Percentiles rank a stretch among this genome's conserved stretches.
These are phyloP conservation scores for Lepilemur ruficaudatus DNA, from an alignment of 2,797 vertebrate species.

Conservation along the genomic window DNA sequence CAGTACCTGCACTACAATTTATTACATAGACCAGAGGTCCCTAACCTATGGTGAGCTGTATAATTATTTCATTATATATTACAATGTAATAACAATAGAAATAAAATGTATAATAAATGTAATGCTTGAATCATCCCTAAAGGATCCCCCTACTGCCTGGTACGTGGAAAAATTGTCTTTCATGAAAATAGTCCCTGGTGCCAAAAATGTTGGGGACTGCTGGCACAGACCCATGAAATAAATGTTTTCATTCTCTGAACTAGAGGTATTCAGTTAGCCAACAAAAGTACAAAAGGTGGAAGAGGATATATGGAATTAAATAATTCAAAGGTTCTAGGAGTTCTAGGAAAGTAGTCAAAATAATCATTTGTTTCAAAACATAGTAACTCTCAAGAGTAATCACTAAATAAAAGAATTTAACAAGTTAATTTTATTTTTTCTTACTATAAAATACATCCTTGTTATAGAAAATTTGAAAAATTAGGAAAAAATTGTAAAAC, in stretches of 20 bases:
- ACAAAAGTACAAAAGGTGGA: slow-evolving; percentile 11
- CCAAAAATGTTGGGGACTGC: too few relatives aligned
- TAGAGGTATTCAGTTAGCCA: neutral
- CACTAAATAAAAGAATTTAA: neutral
- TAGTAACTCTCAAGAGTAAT: neutral
- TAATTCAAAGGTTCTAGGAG: neutral
- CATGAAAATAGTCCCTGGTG: too few relatives aligned
- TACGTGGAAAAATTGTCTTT: too few relatives aligned
- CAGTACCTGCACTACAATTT: neutral
- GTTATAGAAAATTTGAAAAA: slow-evolving; percentile 26
- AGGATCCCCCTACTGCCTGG: too few relatives aligned
- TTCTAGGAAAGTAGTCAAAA: slow-evolving; percentile 18
- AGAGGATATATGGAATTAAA: neutral
- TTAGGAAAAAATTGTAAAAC: neutral
- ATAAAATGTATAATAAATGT: too few relatives aligned
- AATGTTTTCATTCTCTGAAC: neutral
- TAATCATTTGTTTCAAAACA: slow-evolving; percentile 9
- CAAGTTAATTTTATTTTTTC: neutral
- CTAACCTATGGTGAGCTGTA: too few relatives aligned
- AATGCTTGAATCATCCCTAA: too few relatives aligned
- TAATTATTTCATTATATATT: too few relatives aligned
- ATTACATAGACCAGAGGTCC: neutral
- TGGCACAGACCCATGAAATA: neutral
- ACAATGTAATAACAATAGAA: too few relatives aligned
- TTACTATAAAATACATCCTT: slow-evolving; percentile 4